Conservation (phyloP, 1,140 invertebrate species). For the Drosophila sproati region DNA sequence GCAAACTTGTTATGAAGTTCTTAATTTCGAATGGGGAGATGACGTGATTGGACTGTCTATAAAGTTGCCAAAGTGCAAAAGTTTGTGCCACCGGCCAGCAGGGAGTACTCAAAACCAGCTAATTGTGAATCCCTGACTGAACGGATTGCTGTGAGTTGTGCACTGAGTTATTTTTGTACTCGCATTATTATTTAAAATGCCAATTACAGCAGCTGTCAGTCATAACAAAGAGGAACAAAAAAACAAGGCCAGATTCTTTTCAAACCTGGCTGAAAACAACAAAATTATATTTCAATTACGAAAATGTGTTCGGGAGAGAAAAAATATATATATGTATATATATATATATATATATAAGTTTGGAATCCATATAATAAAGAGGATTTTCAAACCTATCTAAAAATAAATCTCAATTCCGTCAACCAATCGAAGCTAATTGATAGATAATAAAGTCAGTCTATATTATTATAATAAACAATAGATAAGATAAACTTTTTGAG, state of each 20-base stretch:
- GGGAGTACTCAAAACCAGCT: background rate
- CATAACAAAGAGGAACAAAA: background rate
- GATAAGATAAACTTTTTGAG: slow-evolving; percentile 26
- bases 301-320: background rate
- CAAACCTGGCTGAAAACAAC: background rate
- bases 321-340: too few relatives aligned
- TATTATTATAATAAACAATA: background rate
- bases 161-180: slow-evolving; percentile 18
- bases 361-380: background rate
- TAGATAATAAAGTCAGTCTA: slow-evolving; percentile 6
- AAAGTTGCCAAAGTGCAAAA: slow-evolving; percentile 45
- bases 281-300: slow-evolving; percentile 17
- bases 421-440: background rate
- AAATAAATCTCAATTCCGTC: background rate
- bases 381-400: background rate
- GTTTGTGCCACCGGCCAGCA: slow-evolving; percentile 5
- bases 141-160: background rate
- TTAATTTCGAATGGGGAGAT: slow-evolving; percentile 55
- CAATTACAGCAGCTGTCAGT: slow-evolving; percentile 21
- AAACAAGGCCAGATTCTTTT: background rate
- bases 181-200: slow-evolving; percentile 39
- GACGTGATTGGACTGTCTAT: slow-evolving; percentile 6
- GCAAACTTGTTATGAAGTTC: slow-evolving; percentile 62
- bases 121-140: slow-evolving; percentile 5
- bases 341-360: too few relatives aligned